A percentile compares a stretch with the other conserved stretches of the same genome.
These are phyloP conservation scores for Drymodes brunneopygia DNA, from an alignment of 2,113 vertebrate species.

Conservation along the genomic window DNA sequence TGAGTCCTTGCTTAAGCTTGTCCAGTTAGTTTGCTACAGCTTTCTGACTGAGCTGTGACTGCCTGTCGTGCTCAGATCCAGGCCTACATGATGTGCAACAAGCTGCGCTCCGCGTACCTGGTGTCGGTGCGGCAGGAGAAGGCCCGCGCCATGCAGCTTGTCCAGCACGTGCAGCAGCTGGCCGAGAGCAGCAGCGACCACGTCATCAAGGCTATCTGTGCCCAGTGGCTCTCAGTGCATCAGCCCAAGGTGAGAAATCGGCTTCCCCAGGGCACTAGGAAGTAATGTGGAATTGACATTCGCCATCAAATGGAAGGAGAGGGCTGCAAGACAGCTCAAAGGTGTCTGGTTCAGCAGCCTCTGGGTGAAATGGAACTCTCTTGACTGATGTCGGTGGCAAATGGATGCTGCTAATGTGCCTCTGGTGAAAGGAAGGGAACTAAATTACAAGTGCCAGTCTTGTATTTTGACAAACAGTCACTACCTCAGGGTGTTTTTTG, in stretches of 20 bases:
- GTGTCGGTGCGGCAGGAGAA: constrained; percentile 89
- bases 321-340: not conserved
- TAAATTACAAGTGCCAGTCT: constrained; percentile 72
- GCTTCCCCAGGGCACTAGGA: constrained; percentile 55
- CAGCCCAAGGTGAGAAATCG: constrained; percentile 63
- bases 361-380: not conserved
- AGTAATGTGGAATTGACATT: constrained; percentile 23
- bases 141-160: constrained; percentile 77
- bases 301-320: too few species aligned
- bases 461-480: constrained; percentile 55
- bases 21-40: not conserved
- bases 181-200: constrained; percentile 81
- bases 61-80: constrained; percentile 77
- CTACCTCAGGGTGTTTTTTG: constrained; percentile 70
- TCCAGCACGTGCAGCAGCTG: constrained; percentile 82
- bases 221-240: constrained; percentile 89
- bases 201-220: constrained; percentile 88
- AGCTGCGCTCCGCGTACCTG: constrained; percentile 90
- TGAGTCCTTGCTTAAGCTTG: not conserved
- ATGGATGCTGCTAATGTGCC: constrained; percentile 1
- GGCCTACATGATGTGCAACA: constrained; percentile 87
- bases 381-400: not conserved
- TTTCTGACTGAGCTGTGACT: not conserved
- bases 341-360: not conserved
- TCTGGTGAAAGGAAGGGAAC: constrained; percentile 28